Base-by-base conservation (phyloP, 2,113 vertebrate genomes). In the Nerophis lumbriciformis region DNA sequence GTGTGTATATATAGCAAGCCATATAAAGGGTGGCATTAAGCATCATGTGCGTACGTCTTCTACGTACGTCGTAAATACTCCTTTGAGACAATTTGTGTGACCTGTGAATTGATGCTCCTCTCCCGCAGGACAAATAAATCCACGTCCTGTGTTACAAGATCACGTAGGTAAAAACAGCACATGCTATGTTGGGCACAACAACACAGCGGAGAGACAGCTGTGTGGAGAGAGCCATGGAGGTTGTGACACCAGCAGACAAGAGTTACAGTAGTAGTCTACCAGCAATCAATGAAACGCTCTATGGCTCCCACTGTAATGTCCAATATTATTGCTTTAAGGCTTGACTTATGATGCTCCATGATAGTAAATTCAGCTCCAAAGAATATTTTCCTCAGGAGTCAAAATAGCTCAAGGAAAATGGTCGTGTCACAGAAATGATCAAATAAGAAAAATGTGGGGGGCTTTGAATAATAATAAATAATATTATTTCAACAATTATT, bases 171-270 rank as follows among this genome's bases (percentile, higher is more conserved):
- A 38, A 61, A 69, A 45, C 38, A 67, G 55, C 74, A 53, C 47
- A 61, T 48, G 61, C 53, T 59, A 51, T 56, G 56, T 59, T 65
- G 15, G 63, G 45, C 39, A 51, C 38, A 59, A 53, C 71, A 62
- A 73, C 68, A 68, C 42, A 14, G 38, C 1, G 47, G 13, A 44
- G 35, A 49, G 19, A 65, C 64, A 28, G 37, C 59, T 49, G 57
- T 48, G 64, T 6, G 48, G 0, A 50, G 51, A n/a, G n/a, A n/a
- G n/a, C n/a, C n/a, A 59, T 50, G 55, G 58, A 45, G 59, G 14
- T 15, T 63, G 51, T 72, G 53, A 77, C 64, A 61, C n/a, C 51
- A 56, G 59, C 15, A 54, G 53, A 50, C 21, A 36, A 39, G 44
- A 60, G 21, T n/a, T 11, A 44, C 9, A 44, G 1, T 44, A 44